These are phyloP conservation scores for Pimephales promelas DNA, from an alignment of 2,113 vertebrate genomes.

Conservation along the genomic window DNA sequence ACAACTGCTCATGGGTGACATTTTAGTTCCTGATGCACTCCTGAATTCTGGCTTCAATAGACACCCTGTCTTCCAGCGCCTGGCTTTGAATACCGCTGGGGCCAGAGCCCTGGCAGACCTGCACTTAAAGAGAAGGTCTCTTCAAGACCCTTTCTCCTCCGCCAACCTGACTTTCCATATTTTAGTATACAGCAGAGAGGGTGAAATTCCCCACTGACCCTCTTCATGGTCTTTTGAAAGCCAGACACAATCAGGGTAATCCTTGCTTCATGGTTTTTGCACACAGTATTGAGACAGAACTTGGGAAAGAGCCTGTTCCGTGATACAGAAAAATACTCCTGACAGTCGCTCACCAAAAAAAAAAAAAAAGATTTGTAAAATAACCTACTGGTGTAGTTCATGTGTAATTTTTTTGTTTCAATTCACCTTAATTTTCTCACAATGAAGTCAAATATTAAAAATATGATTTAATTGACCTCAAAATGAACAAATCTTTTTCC, in stretches of 20 bases:
- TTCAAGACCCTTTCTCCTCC: not conserved
- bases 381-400: not conserved
- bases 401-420: not conserved
- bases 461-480: not conserved
- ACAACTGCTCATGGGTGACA: conserved; percentile 41
- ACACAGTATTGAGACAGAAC: not conserved
- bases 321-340: not conserved
- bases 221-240: conserved; percentile 19
- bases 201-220: conserved; percentile 7
- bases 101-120: conserved; percentile 40
- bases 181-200: conserved; percentile 17
- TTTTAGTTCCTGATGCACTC: conserved; percentile 43
- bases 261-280: not conserved
- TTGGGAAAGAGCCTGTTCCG: not conserved
- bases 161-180: conserved; percentile 6
- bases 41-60: conserved; percentile 44
- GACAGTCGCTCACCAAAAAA: not conserved
- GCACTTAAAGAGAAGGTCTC: conserved; percentile 11
- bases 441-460: not conserved
- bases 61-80: conserved; percentile 13
- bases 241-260: conserved; percentile 29
- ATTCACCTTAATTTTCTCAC: no score
- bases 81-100: conserved; percentile 32
- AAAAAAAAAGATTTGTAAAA: not conserved
- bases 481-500: no score